These are phyloP conservation scores for Elephantulus edwardii DNA, from an alignment of 2,113 vertebrate species.

Conservation along the genomic window DNA sequence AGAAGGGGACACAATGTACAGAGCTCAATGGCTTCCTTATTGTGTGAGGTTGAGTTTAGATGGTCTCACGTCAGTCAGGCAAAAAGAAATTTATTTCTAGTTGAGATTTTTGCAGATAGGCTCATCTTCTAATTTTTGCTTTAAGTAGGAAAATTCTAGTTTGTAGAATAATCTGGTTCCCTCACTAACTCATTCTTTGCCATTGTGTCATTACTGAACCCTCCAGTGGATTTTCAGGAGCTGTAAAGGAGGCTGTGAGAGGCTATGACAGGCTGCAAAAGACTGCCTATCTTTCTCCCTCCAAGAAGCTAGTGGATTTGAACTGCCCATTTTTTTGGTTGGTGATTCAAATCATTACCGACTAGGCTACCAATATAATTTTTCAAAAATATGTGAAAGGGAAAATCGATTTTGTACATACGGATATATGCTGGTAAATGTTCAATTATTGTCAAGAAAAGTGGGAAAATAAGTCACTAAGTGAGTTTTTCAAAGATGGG, in stretches of 20 bases:
- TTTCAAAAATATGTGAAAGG: conserved; percentile 2
- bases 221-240: no score
- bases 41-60: not conserved
- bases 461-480: not conserved
- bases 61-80: not conserved
- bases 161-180: no score
- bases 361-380: no score
- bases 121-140: not conserved
- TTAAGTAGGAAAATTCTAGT: not conserved
- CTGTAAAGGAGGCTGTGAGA: no score
- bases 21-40: not conserved
- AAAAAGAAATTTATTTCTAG: not conserved
- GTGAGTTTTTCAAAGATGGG: not conserved
- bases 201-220: no score
- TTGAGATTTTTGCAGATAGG: not conserved
- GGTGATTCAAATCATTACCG: no score
- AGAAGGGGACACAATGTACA: not conserved
- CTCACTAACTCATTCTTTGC: no score
- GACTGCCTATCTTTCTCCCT: no score
- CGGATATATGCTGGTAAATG: not conserved
- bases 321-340: no score
- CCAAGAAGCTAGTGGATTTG: no score
- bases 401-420: not conserved
- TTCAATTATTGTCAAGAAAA: conserved; percentile 15
- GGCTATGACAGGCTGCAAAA: no score